phyloP scores from a whole-genome alignment of 2,113 vertebrate species.

The Oryzias curvinotus region DNA sequence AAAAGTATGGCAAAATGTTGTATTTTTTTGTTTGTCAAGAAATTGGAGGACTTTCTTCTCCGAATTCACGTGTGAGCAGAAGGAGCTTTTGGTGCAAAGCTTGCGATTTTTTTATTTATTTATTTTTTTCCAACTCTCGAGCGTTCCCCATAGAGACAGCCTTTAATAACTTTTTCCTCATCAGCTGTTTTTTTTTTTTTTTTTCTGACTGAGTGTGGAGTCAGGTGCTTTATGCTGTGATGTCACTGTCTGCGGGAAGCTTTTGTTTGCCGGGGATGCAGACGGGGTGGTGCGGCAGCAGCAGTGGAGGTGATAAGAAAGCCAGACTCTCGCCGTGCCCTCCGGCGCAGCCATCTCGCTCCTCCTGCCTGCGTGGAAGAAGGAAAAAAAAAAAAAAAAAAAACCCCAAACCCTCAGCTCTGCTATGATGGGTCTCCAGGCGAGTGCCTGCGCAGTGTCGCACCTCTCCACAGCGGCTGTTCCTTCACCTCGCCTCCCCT shows the following conservation, averaged over 20 bases:
- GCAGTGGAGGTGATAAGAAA: slow-evolving; percentile 69
- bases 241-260: slow-evolving; percentile 48
- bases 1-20: too few species aligned
- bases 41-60: neutral
- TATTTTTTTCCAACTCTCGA: slow-evolving; percentile 21
- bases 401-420: slow-evolving; percentile 22
- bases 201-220: slow-evolving; percentile 17
- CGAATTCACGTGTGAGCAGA: slow-evolving; percentile 41
- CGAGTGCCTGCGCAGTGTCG: slow-evolving; percentile 61
- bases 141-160: slow-evolving; percentile 47
- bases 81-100: slow-evolving; percentile 50
- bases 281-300: slow-evolving; percentile 64
- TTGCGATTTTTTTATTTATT: slow-evolving; percentile 49
- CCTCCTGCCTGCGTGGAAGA: slow-evolving; percentile 47
- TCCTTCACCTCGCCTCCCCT: slow-evolving; percentile 77
- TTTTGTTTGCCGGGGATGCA: slow-evolving; percentile 66
- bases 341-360: slow-evolving; percentile 62
- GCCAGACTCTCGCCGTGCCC: slow-evolving; percentile 64
- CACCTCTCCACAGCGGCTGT: slow-evolving; percentile 68
- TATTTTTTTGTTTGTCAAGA: too few species aligned
- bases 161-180: slow-evolving; percentile 64
- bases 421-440: slow-evolving; percentile 74
- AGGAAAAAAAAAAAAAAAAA: neutral
- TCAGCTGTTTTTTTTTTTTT: slow-evolving; percentile 57
- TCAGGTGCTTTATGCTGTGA: slow-evolving; percentile 50